Conservation (phyloP, 2,113 vertebrate species). For the Chaetops frenatus region DNA sequence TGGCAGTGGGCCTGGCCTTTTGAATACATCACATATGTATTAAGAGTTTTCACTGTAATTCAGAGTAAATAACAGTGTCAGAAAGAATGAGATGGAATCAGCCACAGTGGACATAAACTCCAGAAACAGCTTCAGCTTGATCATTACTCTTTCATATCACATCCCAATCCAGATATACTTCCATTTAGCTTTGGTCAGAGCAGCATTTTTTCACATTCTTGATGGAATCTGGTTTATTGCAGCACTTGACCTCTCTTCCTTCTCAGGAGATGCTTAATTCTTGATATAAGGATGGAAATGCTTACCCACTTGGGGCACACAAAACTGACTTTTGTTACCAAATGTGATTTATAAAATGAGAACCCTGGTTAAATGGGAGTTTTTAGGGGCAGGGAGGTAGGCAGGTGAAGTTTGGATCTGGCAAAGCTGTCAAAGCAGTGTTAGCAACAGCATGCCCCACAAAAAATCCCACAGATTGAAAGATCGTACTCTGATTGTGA, state of each 20-base stretch:
- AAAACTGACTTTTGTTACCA: neutral
- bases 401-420: neutral
- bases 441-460: neutral
- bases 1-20: neutral
- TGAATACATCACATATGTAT: neutral
- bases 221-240: constrained; percentile 40
- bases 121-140: neutral
- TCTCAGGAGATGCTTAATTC: constrained; percentile 26
- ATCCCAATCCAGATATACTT: neutral
- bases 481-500: neutral
- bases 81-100: constrained; percentile 20
- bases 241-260: constrained; percentile 29
- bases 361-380: constrained; percentile 3
- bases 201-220: neutral
- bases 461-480: neutral
- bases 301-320: neutral
- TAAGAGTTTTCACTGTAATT: neutral
- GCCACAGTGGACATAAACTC: neutral
- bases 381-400: neutral
- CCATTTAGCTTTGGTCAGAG: constrained; percentile 4
- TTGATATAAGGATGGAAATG: constrained; percentile 12
- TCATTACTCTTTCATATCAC: neutral
- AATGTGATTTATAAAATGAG: constrained; percentile 33
- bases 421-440: constrained; percentile 3
- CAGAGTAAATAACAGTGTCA: constrained; percentile 5